phyloP scores from a whole-genome alignment of 1,140 invertebrate genomes.

The Temnothorax curvispinosus region DNA sequence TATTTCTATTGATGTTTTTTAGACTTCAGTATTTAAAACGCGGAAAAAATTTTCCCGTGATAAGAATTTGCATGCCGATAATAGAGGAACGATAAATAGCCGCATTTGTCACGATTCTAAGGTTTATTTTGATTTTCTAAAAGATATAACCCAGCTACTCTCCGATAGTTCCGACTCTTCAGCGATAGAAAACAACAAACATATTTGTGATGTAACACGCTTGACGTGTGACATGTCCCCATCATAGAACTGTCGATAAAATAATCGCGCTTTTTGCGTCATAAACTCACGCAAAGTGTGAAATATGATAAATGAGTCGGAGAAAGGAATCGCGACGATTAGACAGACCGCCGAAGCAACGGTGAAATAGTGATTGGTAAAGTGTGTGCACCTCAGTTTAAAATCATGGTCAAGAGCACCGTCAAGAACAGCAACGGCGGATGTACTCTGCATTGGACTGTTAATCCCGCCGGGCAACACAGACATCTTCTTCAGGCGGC shows the following conservation, averaged over 20 bases:
- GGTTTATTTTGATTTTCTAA: neutral
- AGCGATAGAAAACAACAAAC: neutral
- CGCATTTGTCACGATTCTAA: neutral
- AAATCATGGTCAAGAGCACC: constrained; percentile 72
- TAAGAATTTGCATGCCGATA: neutral
- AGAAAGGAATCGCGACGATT: constrained; percentile 21
- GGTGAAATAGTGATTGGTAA: constrained; percentile 29
- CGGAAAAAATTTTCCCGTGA: neutral
- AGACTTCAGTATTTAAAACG: neutral
- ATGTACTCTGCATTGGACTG: constrained; percentile 72
- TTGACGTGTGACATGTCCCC: neutral
- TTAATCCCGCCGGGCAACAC: constrained; percentile 68
- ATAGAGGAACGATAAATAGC: neutral
- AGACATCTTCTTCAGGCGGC: constrained; percentile 78
- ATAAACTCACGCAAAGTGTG: neutral
- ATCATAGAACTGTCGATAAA: neutral
- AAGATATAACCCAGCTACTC: neutral
- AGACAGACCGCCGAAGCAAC: constrained; percentile 19
- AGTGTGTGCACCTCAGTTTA: constrained; percentile 21
- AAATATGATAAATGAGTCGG: constrained; percentile 20
- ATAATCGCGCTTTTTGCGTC: neutral
- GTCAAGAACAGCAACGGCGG: constrained; percentile 58
- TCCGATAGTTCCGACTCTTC: neutral
- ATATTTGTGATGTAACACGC: neutral
- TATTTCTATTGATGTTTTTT: neutral